phyloP scores from a whole-genome alignment of 2,797 vertebrate species.

The Echiichthys vipera region DNA sequence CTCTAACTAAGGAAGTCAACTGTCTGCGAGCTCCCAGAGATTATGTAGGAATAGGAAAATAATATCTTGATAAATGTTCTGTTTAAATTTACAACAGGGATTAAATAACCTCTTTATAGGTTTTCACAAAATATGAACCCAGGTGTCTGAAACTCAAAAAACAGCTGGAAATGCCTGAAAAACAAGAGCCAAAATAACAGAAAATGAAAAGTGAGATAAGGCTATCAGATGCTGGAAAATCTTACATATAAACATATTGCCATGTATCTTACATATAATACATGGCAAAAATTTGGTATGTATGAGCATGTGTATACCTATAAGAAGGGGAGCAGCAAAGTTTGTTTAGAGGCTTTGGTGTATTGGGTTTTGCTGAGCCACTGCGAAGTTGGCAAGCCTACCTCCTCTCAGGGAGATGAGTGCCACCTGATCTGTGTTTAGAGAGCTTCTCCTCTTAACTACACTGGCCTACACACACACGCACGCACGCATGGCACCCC shows the following conservation, averaged over 20 bases:
- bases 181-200: not conserved
- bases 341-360: slow-evolving; percentile 2
- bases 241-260: no score
- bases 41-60: not conserved
- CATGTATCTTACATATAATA: not conserved
- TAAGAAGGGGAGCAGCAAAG: not conserved
- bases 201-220: not conserved
- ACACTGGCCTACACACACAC: slow-evolving; percentile 39
- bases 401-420: slow-evolving; percentile 64
- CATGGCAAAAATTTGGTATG: not conserved
- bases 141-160: not conserved
- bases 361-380: slow-evolving; percentile 36
- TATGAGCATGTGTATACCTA: not conserved
- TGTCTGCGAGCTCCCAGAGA: not conserved
- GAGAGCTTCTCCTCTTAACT: slow-evolving; percentile 72
- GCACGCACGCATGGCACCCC: slow-evolving; percentile 30
- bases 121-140: not conserved
- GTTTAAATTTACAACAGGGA: not conserved
- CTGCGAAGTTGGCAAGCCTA: slow-evolving; percentile 34
- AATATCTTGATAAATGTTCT: not conserved
- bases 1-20: not conserved
- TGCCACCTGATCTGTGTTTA: slow-evolving; percentile 74
- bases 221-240: not conserved
- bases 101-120: not conserved
- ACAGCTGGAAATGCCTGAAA: not conserved